Conservation (phyloP, 2,113 vertebrate species). For the Clupea harengus region DNA sequence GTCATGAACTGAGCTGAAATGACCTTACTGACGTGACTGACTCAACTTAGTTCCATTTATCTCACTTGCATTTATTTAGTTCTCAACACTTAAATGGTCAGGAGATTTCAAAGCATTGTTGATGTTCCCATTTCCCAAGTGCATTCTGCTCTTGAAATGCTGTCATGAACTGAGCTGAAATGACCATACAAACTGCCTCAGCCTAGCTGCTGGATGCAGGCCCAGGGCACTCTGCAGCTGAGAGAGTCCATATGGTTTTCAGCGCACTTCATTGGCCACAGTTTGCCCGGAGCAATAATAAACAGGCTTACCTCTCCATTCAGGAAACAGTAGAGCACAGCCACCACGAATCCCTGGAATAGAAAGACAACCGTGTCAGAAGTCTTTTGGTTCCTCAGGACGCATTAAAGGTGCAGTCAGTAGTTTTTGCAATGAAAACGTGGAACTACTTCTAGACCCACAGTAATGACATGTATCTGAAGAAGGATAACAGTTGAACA, state of each 20-base stretch:
- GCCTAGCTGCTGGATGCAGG: background rate
- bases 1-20: background rate
- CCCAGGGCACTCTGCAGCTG: background rate
- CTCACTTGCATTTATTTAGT: background rate
- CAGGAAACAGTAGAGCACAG: conserved; percentile 96
- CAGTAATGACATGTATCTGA: too few relatives aligned
- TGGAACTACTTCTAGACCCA: too few relatives aligned
- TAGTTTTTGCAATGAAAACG: background rate
- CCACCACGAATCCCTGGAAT: conserved; percentile 92
- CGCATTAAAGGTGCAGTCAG: background rate
- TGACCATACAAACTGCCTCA: background rate
- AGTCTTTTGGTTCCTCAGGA: background rate
- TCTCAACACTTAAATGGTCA: background rate
- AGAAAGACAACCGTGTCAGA: background rate
- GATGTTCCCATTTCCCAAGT: background rate
- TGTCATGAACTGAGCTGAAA: background rate
- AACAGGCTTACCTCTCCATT: conserved; percentile 90
- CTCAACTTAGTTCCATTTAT: background rate
- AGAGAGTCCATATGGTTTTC: background rate
- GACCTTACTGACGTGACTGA: background rate
- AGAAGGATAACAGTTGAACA: too few relatives aligned
- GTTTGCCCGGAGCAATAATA: conserved; percentile 18
- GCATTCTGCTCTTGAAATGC: background rate
- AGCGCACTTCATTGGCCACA: conserved; percentile 6
- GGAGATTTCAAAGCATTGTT: background rate